Percentiles rank a stretch among this genome's conserved stretches.
phyloP scores from a whole-genome alignment of 2,113 vertebrate genomes.

The Leptosomus discolor region DNA sequence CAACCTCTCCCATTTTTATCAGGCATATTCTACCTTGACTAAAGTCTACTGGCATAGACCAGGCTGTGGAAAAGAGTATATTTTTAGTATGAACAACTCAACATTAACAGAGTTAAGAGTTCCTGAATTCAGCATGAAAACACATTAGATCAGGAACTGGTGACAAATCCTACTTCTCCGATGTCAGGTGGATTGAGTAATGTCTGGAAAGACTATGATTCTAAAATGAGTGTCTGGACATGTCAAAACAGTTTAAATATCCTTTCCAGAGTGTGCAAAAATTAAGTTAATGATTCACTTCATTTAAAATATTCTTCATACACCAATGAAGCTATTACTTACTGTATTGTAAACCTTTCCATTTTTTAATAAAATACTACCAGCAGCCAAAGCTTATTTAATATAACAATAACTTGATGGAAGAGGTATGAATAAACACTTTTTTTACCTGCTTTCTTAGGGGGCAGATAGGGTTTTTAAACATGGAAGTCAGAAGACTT shows the following conservation, averaged over 20 bases:
- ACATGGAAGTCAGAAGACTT: neutral
- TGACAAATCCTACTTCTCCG: conserved; percentile 35
- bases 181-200: conserved; percentile 54
- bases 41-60: neutral
- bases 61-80: neutral
- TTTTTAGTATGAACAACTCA: conserved; percentile 10
- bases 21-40: neutral
- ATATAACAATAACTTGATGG: neutral
- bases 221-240: conserved; percentile 11
- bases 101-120: neutral
- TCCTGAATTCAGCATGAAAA: conserved; percentile 44
- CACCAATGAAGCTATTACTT: neutral
- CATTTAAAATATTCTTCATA: neutral
- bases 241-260: conserved; percentile 49
- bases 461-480: neutral
- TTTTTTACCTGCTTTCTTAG: neutral
- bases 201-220: conserved; percentile 49
- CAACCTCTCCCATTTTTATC: neutral
- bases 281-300: neutral
- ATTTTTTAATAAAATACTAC: neutral
- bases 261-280: conserved; percentile 9
- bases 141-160: conserved; percentile 26
- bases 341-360: neutral
- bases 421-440: neutral
- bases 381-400: neutral